These are phyloP conservation scores for Aphaenogaster floridana DNA, from an alignment of 1,140 invertebrate species.

Conservation along the genomic window DNA sequence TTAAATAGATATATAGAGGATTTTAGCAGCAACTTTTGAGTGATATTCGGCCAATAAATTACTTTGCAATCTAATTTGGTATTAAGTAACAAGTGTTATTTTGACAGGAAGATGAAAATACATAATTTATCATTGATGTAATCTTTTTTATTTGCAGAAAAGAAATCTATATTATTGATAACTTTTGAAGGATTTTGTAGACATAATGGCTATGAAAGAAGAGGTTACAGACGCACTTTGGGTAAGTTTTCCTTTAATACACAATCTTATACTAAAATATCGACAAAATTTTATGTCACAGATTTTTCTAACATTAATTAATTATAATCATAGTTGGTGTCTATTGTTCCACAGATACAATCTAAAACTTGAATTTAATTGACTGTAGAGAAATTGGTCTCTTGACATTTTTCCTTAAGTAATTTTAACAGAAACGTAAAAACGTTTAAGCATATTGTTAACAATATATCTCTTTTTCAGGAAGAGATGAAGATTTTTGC, in stretches of 20 bases:
- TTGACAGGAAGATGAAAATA: neutral
- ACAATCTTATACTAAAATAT: neutral
- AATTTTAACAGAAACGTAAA: neutral
- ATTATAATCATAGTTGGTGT: neutral
- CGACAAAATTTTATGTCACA: neutral
- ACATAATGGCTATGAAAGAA: conserved; percentile 16
- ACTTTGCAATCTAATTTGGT: neutral
- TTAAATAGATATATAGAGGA: neutral
- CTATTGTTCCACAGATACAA: neutral
- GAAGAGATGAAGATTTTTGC: conserved; percentile 17
- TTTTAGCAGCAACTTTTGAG: neutral
- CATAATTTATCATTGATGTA: neutral
- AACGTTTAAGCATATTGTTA: neutral
- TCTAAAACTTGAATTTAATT: neutral
- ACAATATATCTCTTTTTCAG: conserved; percentile 25
- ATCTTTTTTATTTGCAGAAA: conserved; percentile 26
- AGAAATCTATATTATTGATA: neutral
- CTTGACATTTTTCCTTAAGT: neutral
- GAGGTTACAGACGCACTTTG: neutral
- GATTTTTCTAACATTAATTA: neutral
- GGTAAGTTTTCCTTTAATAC: conserved; percentile 11
- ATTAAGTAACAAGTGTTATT: neutral
- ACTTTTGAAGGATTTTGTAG: neutral
- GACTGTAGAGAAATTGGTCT: neutral
- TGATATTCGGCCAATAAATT: neutral